Percentiles rank a stretch among this genome's conserved stretches.
These are phyloP conservation scores for Drosophila sp. DNA, from an alignment of 1,140 invertebrate species.

Conservation along the genomic window DNA sequence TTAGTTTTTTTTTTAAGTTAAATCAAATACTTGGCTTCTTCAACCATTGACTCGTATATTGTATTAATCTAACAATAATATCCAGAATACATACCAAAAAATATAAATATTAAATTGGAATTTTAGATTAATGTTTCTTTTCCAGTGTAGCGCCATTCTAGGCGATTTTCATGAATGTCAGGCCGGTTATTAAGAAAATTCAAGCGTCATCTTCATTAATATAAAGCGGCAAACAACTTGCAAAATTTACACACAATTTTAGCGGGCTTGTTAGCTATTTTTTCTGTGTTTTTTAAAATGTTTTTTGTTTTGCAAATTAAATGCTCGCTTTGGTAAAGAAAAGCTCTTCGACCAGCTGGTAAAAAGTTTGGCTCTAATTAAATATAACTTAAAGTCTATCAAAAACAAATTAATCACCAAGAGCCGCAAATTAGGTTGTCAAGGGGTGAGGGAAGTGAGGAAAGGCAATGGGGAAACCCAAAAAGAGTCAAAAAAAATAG, in stretches of 20 bases:
- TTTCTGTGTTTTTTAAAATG: no score
- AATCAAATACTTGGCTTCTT: no score
- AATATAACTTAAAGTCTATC: constrained; percentile 77
- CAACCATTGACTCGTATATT: no score
- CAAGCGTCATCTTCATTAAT: constrained; percentile 6
- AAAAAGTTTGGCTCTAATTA: constrained; percentile 52
- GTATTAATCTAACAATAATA: no score
- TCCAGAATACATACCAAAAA: no score
- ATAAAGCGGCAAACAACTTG: constrained; percentile 6
- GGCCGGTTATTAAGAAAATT: background rate
- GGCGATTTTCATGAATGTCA: constrained; percentile 6
- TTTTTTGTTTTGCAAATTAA: constrained; percentile 22
- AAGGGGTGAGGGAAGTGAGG: background rate
- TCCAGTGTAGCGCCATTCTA: no score
- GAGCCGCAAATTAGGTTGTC: constrained; percentile 49
- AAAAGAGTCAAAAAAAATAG: background rate
- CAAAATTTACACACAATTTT: constrained; percentile 10
- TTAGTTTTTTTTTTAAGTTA: no score
- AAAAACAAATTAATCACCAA: constrained; percentile 76
- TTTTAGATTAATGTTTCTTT: no score
- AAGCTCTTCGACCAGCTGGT: background rate
- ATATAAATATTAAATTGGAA: no score
- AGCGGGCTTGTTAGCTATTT: background rate
- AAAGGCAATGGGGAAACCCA: constrained; percentile 3
- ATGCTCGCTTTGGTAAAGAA: constrained; percentile 6